phyloP scores from a whole-genome alignment of 2,888 invertebrate species.

The Acronicta alni region DNA sequence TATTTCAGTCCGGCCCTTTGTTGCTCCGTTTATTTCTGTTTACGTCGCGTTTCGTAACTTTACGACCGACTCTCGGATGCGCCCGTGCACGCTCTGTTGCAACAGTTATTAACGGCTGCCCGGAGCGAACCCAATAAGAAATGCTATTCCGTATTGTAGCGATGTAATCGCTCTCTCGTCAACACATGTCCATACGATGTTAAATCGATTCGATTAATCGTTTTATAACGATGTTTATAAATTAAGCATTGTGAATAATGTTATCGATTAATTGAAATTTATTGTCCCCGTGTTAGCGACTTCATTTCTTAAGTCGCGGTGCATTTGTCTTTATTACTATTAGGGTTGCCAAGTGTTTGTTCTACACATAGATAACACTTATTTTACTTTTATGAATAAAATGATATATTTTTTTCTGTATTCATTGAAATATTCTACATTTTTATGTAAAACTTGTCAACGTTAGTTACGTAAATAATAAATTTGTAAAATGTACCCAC shows the following conservation, averaged over 20 bases:
- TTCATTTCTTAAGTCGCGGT: constrained; percentile 54
- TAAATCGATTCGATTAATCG: constrained; percentile 52
- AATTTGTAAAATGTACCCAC: too few species aligned
- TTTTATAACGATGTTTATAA: constrained; percentile 55
- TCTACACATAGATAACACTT: too few species aligned
- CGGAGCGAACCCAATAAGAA: constrained; percentile 71
- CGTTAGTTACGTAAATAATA: too few species aligned
- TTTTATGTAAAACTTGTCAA: too few species aligned
- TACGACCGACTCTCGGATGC: constrained; percentile 79
- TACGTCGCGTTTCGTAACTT: constrained; percentile 86
- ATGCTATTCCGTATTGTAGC: constrained; percentile 62
- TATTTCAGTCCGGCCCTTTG: constrained; percentile 84
- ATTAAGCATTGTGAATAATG: constrained; percentile 61
- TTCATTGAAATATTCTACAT: too few species aligned
- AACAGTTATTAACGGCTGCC: constrained; percentile 82
- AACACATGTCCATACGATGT: constrained; percentile 50
- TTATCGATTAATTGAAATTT: constrained; percentile 68
- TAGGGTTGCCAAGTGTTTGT: constrained; percentile 53
- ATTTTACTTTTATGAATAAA: neutral
- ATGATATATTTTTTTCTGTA: too few species aligned
- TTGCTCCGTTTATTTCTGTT: constrained; percentile 85
- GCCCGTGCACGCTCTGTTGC: constrained; percentile 77
- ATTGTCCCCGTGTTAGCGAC: constrained; percentile 58
- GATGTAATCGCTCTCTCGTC: constrained; percentile 59
- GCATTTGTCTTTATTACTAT: constrained; percentile 57